These are phyloP conservation scores for Ascaphus truei DNA, from an alignment of 2,113 vertebrate genomes.

Conservation along the genomic window DNA sequence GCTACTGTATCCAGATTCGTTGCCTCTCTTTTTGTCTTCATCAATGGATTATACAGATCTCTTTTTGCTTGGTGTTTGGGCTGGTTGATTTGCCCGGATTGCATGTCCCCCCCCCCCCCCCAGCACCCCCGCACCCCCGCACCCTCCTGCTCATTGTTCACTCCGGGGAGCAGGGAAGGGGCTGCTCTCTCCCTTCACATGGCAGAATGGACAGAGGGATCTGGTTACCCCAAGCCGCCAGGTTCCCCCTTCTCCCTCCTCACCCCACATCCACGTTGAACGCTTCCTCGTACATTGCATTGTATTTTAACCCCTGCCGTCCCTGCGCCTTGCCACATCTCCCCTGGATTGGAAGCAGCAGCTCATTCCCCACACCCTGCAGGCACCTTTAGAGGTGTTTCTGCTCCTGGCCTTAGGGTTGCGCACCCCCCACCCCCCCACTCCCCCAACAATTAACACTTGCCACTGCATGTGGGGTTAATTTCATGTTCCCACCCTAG, in stretches of 20 bases:
- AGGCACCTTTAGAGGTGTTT: not conserved
- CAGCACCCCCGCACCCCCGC: too few relatives aligned
- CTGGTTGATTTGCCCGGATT: not conserved
- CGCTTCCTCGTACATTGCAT: not conserved
- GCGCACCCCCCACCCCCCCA: not conserved
- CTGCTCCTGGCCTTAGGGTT: conserved; percentile 9
- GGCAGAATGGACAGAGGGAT: conserved; percentile 3
- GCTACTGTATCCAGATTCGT: not conserved
- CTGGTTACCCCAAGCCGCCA: not conserved
- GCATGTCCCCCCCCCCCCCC: too few relatives aligned
- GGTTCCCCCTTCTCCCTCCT: not conserved
- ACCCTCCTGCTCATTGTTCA: not conserved
- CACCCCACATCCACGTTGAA: conserved; percentile 13
- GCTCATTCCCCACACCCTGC: not conserved
- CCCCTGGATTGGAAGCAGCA: not conserved
- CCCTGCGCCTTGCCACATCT: not conserved
- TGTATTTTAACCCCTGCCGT: not conserved
- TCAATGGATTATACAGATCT: conserved; percentile 13
- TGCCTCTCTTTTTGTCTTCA: not conserved
- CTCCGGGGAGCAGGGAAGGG: not conserved
- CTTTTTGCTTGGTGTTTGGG: not conserved
- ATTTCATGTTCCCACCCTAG: not conserved
- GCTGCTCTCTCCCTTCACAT: not conserved
- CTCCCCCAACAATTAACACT: not conserved
- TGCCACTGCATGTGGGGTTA: not conserved